A percentile compares a stretch with the other conserved stretches of the same genome.
Evolutionary conservation across 2,888 invertebrate species (phyloP).

Genomic region (Chalcosyrphus nemorum): DNA sequence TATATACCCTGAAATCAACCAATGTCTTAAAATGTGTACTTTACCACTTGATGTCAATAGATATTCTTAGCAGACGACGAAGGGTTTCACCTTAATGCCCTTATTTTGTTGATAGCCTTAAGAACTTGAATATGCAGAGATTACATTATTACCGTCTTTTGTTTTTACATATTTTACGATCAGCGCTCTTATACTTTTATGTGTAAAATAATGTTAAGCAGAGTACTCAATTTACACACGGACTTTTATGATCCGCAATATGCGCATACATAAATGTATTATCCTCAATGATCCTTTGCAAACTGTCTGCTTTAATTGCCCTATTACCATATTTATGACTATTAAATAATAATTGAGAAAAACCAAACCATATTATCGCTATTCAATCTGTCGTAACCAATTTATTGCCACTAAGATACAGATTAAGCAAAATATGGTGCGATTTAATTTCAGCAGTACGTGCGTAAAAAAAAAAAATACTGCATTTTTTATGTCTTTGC

Average conservation of each 20-base stretch:
- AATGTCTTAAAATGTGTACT: too few relatives aligned
- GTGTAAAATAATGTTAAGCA: background rate
- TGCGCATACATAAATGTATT: background rate
- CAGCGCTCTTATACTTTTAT: too few relatives aligned
- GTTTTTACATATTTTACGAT: too few relatives aligned
- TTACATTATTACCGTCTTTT: too few relatives aligned
- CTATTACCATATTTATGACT: conserved; percentile 2
- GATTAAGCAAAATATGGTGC: background rate
- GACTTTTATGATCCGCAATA: background rate
- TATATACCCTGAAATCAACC: too few relatives aligned
- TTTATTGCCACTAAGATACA: background rate
- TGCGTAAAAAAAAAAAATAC: too few relatives aligned
- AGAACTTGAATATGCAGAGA: too few relatives aligned
- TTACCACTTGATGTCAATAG: too few relatives aligned
- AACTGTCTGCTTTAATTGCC: background rate
- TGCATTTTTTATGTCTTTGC: background rate
- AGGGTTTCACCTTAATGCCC: too few relatives aligned
- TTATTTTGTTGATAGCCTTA: too few relatives aligned
- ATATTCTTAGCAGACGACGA: too few relatives aligned
- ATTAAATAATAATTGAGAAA: background rate
- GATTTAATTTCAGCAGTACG: background rate
- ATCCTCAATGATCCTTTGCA: background rate
- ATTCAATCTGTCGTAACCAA: background rate
- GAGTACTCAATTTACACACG: background rate
- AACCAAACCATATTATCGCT: background rate